Conservation (phyloP, 2,113 vertebrate genomes). For the Mirza zaza region DNA sequence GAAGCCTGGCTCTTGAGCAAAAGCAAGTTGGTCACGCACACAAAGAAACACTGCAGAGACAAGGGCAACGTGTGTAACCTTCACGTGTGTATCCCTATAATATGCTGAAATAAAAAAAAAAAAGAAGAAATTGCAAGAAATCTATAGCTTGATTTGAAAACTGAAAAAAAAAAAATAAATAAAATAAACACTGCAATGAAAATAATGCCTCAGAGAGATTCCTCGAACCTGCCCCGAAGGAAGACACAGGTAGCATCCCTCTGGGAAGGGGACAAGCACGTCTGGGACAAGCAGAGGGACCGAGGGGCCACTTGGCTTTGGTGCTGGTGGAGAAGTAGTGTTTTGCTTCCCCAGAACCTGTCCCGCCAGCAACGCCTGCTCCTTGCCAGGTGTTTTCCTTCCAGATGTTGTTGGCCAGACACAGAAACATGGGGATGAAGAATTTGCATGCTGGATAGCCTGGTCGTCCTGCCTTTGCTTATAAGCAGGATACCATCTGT, state of each 20-base stretch:
- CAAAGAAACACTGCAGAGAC: no score
- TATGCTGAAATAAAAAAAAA: no score
- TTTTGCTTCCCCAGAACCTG: fast-evolving
- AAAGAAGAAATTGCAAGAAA: no score
- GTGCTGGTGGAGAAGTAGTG: fast-evolving
- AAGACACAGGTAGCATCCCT: fast-evolving
- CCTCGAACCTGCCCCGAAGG: fast-evolving
- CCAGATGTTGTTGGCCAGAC: fast-evolving
- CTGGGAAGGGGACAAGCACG: fast-evolving
- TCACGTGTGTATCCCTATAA: no score
- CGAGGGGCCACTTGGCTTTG: fast-evolving
- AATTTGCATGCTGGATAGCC: fast-evolving
- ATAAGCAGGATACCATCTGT: not conserved
- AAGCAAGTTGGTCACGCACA: fast-evolving
- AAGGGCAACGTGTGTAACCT: no score
- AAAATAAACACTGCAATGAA: no score
- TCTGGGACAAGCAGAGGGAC: fast-evolving
- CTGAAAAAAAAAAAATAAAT: no score
- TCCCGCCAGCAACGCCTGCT: fast-evolving
- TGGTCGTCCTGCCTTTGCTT: not conserved
- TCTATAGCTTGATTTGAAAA: no score
- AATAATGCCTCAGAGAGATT: fast-evolving
- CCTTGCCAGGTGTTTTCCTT: fast-evolving
- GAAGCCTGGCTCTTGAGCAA: fast-evolving
- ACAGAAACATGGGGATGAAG: fast-evolving